Evolutionary conservation across 2,888 invertebrate species (phyloP).

Genomic region (Loripinus fragilis): DNA sequence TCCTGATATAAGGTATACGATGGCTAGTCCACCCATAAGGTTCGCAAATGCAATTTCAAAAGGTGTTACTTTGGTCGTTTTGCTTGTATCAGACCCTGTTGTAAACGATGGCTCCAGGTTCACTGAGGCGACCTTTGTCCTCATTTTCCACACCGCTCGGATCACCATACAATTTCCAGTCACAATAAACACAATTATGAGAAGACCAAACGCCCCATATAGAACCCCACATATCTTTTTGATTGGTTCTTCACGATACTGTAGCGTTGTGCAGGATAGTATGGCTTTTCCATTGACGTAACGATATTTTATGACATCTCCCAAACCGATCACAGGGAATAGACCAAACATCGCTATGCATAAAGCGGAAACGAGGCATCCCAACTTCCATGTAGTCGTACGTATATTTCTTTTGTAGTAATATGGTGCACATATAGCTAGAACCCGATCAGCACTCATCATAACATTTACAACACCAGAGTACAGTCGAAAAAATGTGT

Average conservation of each 20-base stretch:
- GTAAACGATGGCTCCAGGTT: background rate
- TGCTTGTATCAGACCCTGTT: background rate
- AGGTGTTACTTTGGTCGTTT: conserved; percentile 26
- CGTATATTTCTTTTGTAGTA: too few relatives aligned
- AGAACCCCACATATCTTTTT: conserved; percentile 37
- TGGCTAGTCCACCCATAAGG: conserved; percentile 49
- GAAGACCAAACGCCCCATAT: conserved; percentile 35
- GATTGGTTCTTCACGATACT: conserved; percentile 9
- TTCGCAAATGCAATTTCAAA: conserved; percentile 58
- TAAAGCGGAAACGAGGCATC: too few relatives aligned
- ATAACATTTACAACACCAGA: conserved; percentile 47
- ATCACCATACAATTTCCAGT: conserved; percentile 39
- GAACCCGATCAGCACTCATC: conserved; percentile 40
- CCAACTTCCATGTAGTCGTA: too few relatives aligned
- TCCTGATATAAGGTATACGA: conserved; percentile 43
- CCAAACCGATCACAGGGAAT: too few relatives aligned
- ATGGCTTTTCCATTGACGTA: too few relatives aligned
- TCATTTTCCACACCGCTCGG: conserved; percentile 33
- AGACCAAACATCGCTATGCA: too few relatives aligned
- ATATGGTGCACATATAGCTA: too few relatives aligned
- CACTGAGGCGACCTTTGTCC: conserved; percentile 27
- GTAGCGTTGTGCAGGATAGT: too few relatives aligned
- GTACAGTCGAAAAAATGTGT: conserved; percentile 37
- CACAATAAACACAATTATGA: conserved; percentile 31
- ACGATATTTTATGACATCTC: too few relatives aligned